These are phyloP conservation scores for Diprion similis DNA, from an alignment of 1,140 invertebrate genomes.

Conservation along the genomic window DNA sequence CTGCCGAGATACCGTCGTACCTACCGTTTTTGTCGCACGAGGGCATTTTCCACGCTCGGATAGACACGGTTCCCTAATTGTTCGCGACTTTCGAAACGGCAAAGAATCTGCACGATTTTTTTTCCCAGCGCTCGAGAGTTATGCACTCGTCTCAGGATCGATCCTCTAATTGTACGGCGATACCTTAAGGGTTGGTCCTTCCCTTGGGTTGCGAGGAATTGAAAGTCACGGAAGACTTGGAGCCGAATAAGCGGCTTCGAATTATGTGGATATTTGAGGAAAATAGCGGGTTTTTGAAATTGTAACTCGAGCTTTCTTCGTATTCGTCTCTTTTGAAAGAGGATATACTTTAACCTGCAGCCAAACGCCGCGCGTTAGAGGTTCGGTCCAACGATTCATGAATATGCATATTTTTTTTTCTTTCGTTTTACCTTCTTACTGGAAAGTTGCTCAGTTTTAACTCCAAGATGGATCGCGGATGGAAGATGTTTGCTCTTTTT, in stretches of 20 bases:
- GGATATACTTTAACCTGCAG: constrained; percentile 8
- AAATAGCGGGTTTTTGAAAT: too few relatives aligned
- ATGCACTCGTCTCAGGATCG: too few relatives aligned
- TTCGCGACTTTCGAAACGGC: neutral
- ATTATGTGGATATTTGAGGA: too few relatives aligned
- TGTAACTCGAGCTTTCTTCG: constrained; percentile 22
- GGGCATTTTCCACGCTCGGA: neutral
- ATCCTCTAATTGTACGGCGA: too few relatives aligned
- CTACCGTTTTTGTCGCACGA: constrained; percentile 1
- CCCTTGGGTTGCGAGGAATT: too few relatives aligned
- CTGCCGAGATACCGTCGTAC: constrained; percentile 52
- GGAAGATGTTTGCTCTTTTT: constrained; percentile 14
- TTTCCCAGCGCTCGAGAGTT: too few relatives aligned
- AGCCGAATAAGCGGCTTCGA: too few relatives aligned
- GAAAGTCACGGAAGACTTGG: too few relatives aligned
- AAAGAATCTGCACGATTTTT: too few relatives aligned
- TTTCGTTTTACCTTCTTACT: constrained; percentile 16
- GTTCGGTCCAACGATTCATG: neutral
- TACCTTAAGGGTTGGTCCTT: too few relatives aligned
- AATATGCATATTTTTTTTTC: constrained; percentile 3
- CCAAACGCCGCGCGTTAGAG: too few relatives aligned
- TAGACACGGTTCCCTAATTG: constrained; percentile 5
- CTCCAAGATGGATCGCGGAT: constrained; percentile 11
- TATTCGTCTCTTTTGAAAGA: constrained; percentile 10
- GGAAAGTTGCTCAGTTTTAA: neutral